A percentile compares a stretch with the other conserved stretches of the same genome.
Evolutionary conservation across 2,888 invertebrate species (phyloP).

Genomic region (Ceratothoa steindachneri): DNA sequence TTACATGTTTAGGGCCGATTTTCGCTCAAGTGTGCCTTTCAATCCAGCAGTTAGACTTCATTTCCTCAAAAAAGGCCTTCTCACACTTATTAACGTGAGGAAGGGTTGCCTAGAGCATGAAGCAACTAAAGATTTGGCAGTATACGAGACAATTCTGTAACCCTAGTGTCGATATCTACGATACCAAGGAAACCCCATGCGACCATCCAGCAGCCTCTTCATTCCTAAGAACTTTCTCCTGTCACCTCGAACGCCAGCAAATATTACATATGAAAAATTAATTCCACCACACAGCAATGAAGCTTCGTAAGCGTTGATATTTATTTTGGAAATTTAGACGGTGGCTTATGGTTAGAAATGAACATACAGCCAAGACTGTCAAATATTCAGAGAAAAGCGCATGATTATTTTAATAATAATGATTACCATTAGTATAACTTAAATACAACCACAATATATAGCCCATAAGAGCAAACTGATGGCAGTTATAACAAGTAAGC

Average conservation of each 20-base stretch:
- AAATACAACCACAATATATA: too few species aligned
- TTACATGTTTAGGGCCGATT: neutral
- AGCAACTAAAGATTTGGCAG: neutral
- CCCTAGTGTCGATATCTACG: neutral
- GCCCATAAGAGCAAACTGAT: too few species aligned
- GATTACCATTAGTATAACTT: too few species aligned
- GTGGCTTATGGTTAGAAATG: too few species aligned
- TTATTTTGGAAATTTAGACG: too few species aligned
- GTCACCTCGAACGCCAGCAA: slow-evolving; percentile 19
- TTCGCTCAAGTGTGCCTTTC: neutral
- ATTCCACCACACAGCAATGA: slow-evolving; percentile 38
- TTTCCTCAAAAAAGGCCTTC: neutral
- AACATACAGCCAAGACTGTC: too few species aligned
- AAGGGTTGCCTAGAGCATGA: neutral
- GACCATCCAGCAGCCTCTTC: neutral
- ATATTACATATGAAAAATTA: slow-evolving; percentile 40
- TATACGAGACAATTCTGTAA: neutral
- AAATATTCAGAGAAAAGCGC: too few species aligned
- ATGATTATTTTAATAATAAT: too few species aligned
- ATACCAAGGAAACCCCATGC: neutral
- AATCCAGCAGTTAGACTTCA: neutral
- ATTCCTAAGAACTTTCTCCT: neutral
- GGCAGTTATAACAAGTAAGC: too few species aligned
- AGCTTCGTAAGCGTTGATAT: slow-evolving; percentile 32
- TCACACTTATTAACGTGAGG: neutral